Conservation (phyloP, 1,140 invertebrate genomes). For the Bombus consobrinus region DNA sequence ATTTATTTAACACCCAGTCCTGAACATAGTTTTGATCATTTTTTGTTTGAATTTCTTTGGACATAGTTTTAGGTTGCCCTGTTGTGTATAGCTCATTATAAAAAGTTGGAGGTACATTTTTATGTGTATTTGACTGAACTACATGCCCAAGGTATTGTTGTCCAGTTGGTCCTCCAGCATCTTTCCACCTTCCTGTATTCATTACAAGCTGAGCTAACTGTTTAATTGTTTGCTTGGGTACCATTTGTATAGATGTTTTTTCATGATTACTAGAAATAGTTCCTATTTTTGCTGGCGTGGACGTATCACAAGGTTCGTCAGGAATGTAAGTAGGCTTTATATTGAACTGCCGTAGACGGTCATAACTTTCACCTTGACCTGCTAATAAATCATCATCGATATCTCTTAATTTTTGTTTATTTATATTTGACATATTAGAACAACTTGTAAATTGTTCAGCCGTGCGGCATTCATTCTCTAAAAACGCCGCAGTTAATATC, state of each 20-base stretch:
- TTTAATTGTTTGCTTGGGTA: slow-evolving; percentile 75
- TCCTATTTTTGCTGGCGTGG: slow-evolving; percentile 75
- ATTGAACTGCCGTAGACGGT: slow-evolving; percentile 70
- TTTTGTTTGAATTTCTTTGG: background rate
- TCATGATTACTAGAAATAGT: slow-evolving; percentile 26
- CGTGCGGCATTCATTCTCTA: slow-evolving; percentile 74
- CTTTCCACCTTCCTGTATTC: slow-evolving; percentile 79
- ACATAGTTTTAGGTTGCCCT: background rate
- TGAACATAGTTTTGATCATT: background rate
- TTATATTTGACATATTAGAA: slow-evolving; percentile 25
- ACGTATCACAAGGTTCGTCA: slow-evolving; percentile 72
- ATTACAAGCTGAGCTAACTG: slow-evolving; percentile 78
- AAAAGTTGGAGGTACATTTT: background rate
- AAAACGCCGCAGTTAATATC: slow-evolving; percentile 74
- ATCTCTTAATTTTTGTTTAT: slow-evolving; percentile 20
- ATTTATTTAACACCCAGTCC: slow-evolving; percentile 27
- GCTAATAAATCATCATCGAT: slow-evolving; percentile 65
- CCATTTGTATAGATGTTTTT: slow-evolving; percentile 17
- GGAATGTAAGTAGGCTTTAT: slow-evolving; percentile 36
- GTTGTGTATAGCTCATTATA: slow-evolving; percentile 11
- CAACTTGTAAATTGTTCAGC: slow-evolving; percentile 60
- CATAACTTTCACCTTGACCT: slow-evolving; percentile 76
- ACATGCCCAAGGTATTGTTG: background rate
- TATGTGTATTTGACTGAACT: slow-evolving; percentile 3
- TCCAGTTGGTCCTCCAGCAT: slow-evolving; percentile 54